Evolutionary conservation across 2,113 vertebrate genomes (phyloP).

Genomic region (Daboia siamensis): DNA sequence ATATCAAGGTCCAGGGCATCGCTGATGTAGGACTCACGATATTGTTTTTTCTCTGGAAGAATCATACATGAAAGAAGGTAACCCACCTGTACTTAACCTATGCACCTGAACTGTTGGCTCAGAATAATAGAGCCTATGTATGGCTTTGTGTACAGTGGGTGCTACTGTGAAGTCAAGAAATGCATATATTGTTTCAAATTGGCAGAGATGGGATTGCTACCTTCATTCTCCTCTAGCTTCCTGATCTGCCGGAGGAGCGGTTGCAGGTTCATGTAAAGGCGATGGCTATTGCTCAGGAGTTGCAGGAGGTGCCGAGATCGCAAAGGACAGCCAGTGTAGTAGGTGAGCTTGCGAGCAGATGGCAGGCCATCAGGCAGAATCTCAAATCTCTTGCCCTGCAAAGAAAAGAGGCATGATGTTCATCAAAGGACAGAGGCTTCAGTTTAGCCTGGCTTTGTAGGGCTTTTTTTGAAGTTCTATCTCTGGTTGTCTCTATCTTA

Average conservation of each 20-base stretch:
- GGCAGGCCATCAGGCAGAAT: conserved; percentile 94
- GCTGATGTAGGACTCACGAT: conserved; percentile 97
- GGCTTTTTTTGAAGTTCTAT: no score
- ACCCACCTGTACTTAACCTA: neutral
- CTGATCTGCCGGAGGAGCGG: conserved; percentile 92
- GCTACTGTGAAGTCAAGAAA: neutral
- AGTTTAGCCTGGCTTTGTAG: no score
- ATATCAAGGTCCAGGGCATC: conserved; percentile 94
- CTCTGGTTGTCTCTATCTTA: neutral
- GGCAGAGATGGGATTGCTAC: conserved; percentile 55
- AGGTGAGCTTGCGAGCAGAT: conserved; percentile 92
- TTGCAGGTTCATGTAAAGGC: conserved; percentile 98
- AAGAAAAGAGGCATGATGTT: neutral
- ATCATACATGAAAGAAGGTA: neutral
- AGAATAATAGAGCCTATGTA: no score
- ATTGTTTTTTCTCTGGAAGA: conserved; percentile 92
- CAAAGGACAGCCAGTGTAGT: conserved; percentile 92
- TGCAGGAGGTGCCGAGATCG: conserved; percentile 94
- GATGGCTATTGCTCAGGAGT: conserved; percentile 95
- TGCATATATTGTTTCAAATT: neutral
- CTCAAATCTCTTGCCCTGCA: conserved; percentile 96
- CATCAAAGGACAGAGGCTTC: neutral
- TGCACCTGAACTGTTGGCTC: no score
- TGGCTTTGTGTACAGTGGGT: neutral
- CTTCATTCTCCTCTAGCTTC: conserved; percentile 92